Base-by-base conservation (phyloP, 2,797 vertebrate species). In the Notoglanidium macrostoma region DNA sequence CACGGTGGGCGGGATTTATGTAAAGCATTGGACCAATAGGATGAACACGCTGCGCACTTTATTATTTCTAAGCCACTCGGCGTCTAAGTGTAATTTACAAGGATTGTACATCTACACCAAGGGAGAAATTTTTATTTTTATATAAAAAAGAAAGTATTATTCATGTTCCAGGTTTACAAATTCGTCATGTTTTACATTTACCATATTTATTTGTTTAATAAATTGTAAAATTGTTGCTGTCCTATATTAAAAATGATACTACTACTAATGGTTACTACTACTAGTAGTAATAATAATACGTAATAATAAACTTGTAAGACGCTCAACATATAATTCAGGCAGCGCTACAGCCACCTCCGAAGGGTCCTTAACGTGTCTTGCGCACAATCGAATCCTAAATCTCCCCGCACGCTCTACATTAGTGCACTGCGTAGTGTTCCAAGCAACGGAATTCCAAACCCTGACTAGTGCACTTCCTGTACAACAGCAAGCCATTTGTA, bases 291-390 rank as follows among this genome's bases (percentile, higher is more conserved):
- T 79, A 57, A 40, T 61, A 26, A 61, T 61, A 44, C 40, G n/a
- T 80, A 35, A 19, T 78, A 35, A 59, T 12, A 55, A 74, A 29
- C 11, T 29, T 51, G 5, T 49, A 51, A 5, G 11, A 35, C 17
- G 12, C 32, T 72, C 14, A 46, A 79, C 83, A 85, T 19, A 17
- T 51, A 29, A 76, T 9, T 91, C 94, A 93, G 95, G 96, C 96
- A 89, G 7, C 46, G 67, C 5, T 17, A 2, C 51, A 10, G 92
- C 72, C 89, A 89, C 89, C 89, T 4, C 88, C 87, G 5, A 11
- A 2, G 2, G 96, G 96, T 94, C 95, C 92, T 83, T 49, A 67
- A 49, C 23, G 32, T 15, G 55, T 8, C 6, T 11, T 15, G 35
- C 55, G 74, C 55, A 23, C 5, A 4, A 5, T 23, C 57, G 23